A percentile compares a stretch with the other conserved stretches of the same genome.
phyloP scores from a whole-genome alignment of 2,113 vertebrate genomes.

The Sapajus apella region DNA sequence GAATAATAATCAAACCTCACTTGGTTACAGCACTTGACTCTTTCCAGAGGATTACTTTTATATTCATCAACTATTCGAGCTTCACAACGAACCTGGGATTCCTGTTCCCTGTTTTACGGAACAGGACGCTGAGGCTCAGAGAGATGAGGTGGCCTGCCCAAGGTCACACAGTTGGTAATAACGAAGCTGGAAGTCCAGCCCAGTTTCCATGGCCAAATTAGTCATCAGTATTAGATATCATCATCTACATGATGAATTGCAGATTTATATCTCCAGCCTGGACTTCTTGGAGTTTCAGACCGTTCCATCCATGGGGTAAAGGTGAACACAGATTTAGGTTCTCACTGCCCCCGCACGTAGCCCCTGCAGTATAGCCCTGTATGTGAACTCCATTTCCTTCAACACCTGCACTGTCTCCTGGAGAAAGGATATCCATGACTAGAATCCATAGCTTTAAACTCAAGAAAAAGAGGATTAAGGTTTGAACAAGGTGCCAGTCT shows the following conservation, averaged over 20 bases:
- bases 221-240: constrained; percentile 26
- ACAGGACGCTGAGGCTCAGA: constrained; percentile 23
- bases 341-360: fast-evolving
- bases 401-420: neutral
- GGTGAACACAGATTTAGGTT: neutral
- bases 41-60: constrained; percentile 1
- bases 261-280: constrained; percentile 17
- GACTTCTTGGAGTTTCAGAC: neutral
- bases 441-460: neutral
- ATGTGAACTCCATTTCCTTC: neutral
- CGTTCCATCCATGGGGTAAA: neutral
- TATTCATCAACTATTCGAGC: neutral
- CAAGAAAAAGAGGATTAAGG: constrained; percentile 36
- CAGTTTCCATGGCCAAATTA: neutral
- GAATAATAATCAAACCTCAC: neutral
- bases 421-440: neutral
- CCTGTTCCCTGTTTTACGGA: neutral
- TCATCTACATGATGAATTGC: constrained; percentile 10
- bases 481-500: neutral
- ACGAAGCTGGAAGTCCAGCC: neutral
- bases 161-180: constrained; percentile 24
- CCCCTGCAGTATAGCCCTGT: neutral
- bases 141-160: neutral
- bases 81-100: neutral
- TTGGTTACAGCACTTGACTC: constrained; percentile 24